Evolutionary conservation across 2,113 vertebrate genomes (phyloP).

Genomic region (Eolophus roseicapilla): DNA sequence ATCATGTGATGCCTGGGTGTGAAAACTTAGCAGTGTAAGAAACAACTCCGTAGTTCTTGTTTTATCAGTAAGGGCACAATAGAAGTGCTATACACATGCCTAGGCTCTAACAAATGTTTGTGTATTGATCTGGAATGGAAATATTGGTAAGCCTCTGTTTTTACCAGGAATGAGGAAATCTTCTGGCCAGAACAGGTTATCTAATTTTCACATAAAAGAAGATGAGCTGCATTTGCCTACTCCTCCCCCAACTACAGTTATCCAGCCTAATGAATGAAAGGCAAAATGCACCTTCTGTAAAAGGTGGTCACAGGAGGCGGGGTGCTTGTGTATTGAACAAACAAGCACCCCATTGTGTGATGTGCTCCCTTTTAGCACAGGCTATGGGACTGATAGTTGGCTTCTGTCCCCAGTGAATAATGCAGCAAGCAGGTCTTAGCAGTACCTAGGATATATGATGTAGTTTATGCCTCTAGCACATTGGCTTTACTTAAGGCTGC

Average conservation of each 20-base stretch:
- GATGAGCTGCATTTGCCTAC: background rate
- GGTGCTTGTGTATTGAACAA: background rate
- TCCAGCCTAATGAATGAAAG: background rate
- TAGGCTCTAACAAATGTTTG: background rate
- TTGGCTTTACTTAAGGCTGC: background rate
- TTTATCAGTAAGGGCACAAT: background rate
- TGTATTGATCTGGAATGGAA: background rate
- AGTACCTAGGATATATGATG: background rate
- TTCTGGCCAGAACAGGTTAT: background rate
- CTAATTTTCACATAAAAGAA: background rate
- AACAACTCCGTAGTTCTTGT: background rate
- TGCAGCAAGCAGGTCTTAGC: background rate
- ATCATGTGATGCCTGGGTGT: background rate
- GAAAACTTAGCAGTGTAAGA: background rate
- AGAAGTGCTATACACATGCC: background rate
- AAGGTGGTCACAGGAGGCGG: background rate
- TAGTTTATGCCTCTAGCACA: background rate
- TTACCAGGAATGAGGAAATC: background rate
- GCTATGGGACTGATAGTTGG: background rate
- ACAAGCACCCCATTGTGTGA: background rate
- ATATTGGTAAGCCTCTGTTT: background rate
- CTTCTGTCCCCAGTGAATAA: background rate
- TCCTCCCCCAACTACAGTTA: rapidly evolving
- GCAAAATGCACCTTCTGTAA: background rate
- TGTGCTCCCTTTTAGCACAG: background rate